A percentile compares a stretch with the other conserved stretches of the same genome.
Conservation (phyloP, 1,140 invertebrate genomes). For the Drosophila murphyi region DNA sequence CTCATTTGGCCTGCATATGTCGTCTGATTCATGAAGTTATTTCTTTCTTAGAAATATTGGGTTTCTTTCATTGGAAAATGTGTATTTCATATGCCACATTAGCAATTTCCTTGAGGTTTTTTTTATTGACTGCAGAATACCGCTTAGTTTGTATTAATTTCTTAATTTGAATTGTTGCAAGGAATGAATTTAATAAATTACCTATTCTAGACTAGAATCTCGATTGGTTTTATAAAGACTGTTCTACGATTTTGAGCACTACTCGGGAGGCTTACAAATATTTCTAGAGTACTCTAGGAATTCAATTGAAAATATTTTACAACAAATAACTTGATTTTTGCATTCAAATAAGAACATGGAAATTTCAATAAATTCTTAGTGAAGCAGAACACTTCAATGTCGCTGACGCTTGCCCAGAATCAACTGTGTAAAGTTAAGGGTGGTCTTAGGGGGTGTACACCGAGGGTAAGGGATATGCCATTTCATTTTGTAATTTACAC, state of each 20-base stretch:
- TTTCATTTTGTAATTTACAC: conserved; percentile 72
- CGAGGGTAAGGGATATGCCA: not conserved
- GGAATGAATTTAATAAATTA: too few relatives aligned
- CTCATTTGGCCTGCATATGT: conserved; percentile 44
- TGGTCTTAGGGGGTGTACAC: not conserved
- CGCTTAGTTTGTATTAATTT: too few relatives aligned
- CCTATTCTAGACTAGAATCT: too few relatives aligned
- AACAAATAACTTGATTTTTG: conserved; percentile 16
- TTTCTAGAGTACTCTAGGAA: not conserved
- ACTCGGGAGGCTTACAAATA: not conserved
- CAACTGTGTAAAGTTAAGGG: conserved; percentile 52
- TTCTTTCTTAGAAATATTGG: conserved; percentile 9
- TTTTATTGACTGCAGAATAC: not conserved
- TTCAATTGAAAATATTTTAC: not conserved
- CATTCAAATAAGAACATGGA: conserved; percentile 45
- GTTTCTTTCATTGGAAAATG: conserved; percentile 9
- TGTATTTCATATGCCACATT: conserved; percentile 26
- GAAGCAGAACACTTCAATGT: conserved; percentile 5
- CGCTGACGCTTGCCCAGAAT: conserved; percentile 1
- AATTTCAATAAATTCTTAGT: conserved; percentile 57
- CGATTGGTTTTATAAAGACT: too few relatives aligned
- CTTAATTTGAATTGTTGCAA: not conserved
- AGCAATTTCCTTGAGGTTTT: not conserved
- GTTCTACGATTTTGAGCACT: too few relatives aligned
- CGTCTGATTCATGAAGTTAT: not conserved